Base-by-base conservation (phyloP, 2,888 invertebrate genomes). In the Hylaea fasciaria region DNA sequence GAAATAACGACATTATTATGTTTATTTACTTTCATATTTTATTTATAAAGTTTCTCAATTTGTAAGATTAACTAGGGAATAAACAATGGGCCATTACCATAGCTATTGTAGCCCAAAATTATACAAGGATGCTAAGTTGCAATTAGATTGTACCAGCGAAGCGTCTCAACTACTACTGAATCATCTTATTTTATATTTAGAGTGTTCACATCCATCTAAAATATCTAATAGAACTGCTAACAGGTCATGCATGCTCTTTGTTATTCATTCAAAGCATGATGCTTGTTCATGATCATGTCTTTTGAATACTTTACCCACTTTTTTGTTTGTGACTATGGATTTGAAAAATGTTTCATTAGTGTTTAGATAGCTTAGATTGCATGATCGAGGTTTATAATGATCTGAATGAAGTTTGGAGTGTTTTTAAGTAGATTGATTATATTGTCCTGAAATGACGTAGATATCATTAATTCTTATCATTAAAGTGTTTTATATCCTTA, bases 211-310 rank as follows among this genome's bases (percentile, higher is more conserved):
- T 53, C 10, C 37, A 39, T 53, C 13, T 48, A 40, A 51, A 29
- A 51, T 43, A 46, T 50, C 22, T 59, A 54, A 54, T 53, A 44
- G 35, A 48, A 39, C 56, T 55, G 46, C 49, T 57, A 50, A 60
- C 47, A 44, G 29, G 46, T 37, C 41, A 43, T 46, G 53, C 53
- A 60, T 52, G 44, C 39, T 54, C 55, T 59, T 16, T 64, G 51
- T 44, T 45, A 49, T 29, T 49, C 17, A 49, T 37, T 12, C 13
- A 29, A 32, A 46, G 56, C 59, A 59, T 59, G 48, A 46, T 29
- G 44, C 45, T 57, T 46, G 29, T 43, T 43, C 50, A 12, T 43
- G 37, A 39, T 57, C 49, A 50, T 57, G 10, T 9, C n/a, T 29
- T 5, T 49, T 3, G 35, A 47, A 32, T 9, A 10, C 22, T 1